phyloP scores from a whole-genome alignment of 2,113 vertebrate species.

The Eubucco bourcierii region DNA sequence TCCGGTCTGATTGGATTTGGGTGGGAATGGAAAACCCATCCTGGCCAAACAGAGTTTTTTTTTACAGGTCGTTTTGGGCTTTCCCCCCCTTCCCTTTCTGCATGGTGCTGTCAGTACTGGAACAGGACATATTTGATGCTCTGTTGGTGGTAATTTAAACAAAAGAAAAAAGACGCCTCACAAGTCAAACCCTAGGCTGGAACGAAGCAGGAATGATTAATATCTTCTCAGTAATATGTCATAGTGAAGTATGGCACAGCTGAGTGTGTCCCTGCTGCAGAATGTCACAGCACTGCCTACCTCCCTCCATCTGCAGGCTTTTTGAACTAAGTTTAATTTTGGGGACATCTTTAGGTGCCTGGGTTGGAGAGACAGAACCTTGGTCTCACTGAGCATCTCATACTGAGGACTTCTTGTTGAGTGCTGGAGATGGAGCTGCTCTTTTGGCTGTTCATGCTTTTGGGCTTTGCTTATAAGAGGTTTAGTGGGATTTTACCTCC shows the following conservation, averaged over 20 bases:
- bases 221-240: not conserved
- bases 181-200: conserved; percentile 6
- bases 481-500: not conserved
- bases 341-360: not conserved
- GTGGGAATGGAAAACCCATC: not conserved
- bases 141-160: conserved; percentile 30
- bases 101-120: not conserved
- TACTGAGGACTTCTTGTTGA: not conserved
- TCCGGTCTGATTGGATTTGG: not conserved
- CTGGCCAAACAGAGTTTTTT: not conserved
- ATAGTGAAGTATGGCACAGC: not conserved
- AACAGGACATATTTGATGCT: not conserved
- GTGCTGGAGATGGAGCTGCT: not conserved
- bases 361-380: not conserved
- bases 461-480: not conserved
- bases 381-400: not conserved
- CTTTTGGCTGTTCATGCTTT: not conserved
- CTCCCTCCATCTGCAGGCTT: not conserved
- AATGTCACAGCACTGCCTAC: not conserved
- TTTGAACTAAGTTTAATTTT: not conserved
- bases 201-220: conserved; percentile 8
- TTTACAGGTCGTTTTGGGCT: not conserved
- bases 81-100: not conserved
- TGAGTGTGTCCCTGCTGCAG: not conserved
- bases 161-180: not conserved